Evolutionary conservation across 2,113 vertebrate species (phyloP).

Genomic region (Heloderma charlesbogerti): DNA sequence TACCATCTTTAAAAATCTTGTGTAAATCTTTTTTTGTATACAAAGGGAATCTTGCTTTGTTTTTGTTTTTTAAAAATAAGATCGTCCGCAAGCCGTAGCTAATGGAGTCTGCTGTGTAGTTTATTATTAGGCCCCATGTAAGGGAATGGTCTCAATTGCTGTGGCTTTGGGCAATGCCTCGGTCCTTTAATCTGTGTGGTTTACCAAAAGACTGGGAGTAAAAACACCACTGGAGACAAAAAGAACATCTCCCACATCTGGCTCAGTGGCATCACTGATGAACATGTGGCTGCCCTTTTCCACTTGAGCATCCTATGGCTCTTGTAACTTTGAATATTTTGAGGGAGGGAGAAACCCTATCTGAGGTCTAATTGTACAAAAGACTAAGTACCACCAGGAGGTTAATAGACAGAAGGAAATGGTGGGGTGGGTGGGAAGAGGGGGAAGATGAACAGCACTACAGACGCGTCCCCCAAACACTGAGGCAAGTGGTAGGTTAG

Average conservation of each 20-base stretch:
- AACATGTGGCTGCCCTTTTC: background rate
- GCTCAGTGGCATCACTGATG: constrained; percentile 51
- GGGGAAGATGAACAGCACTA: constrained; percentile 6
- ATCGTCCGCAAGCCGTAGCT: constrained; percentile 53
- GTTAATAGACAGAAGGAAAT: constrained; percentile 18
- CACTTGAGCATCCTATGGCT: background rate
- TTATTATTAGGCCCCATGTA: constrained; percentile 49
- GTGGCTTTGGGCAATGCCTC: constrained; percentile 63
- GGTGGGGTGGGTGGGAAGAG: background rate
- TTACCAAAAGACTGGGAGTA: constrained; percentile 72
- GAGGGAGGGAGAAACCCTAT: constrained; percentile 20
- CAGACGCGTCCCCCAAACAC: background rate
- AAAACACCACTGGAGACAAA: constrained; percentile 58
- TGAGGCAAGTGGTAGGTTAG: background rate
- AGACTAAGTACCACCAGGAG: constrained; percentile 49
- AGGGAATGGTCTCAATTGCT: constrained; percentile 39
- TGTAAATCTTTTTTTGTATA: constrained; percentile 75
- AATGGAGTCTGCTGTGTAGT: constrained; percentile 69
- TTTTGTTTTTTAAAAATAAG: constrained; percentile 59
- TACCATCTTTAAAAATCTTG: constrained; percentile 74
- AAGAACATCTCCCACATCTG: constrained; percentile 59
- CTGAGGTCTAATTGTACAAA: background rate
- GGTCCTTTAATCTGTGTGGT: constrained; percentile 64
- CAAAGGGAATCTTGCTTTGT: constrained; percentile 59
- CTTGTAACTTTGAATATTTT: constrained; percentile 46